Percentiles rank a stretch among this genome's conserved stretches.
Evolutionary conservation across 1,140 invertebrate species (phyloP).

Genomic region (Andricus grossulariae): DNA sequence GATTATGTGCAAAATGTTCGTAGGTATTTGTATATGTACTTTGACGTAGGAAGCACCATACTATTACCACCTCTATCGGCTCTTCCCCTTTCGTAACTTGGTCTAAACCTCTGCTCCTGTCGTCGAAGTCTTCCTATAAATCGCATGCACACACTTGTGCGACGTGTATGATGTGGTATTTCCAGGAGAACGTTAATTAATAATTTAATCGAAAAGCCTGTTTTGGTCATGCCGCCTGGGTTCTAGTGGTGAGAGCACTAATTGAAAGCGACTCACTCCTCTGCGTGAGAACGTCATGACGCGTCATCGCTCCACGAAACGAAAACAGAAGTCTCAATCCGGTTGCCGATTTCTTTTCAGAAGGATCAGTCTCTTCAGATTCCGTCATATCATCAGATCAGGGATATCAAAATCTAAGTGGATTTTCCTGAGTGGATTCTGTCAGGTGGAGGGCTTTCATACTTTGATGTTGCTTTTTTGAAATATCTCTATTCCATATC

Average conservation of each 20-base stretch:
- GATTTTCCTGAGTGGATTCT: too few species aligned
- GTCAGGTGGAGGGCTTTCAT: too few species aligned
- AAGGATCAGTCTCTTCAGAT: too few species aligned
- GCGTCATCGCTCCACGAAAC: too few species aligned
- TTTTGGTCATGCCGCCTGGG: conserved; percentile 45
- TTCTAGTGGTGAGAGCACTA: conserved; percentile 47
- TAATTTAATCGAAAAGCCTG: conserved; percentile 71
- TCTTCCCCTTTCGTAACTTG: conserved; percentile 26
- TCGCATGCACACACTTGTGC: conserved; percentile 40
- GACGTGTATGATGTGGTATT: conserved; percentile 64
- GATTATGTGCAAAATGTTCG: conserved; percentile 16
- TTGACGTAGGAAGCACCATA: conserved; percentile 9
- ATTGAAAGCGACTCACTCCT: conserved; percentile 63
- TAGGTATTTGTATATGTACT: conserved; percentile 7
- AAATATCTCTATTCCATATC: too few species aligned
- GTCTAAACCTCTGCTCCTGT: not conserved
- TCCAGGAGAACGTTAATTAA: conserved; percentile 69
- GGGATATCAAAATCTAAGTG: too few species aligned
- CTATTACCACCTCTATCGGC: not conserved
- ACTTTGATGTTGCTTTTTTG: too few species aligned
- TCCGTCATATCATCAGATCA: too few species aligned
- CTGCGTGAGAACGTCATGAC: not conserved
- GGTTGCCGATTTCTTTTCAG: too few species aligned
- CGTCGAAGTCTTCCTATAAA: conserved; percentile 29
- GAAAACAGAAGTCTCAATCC: too few species aligned